A percentile compares a stretch with the other conserved stretches of the same genome.
Conservation (phyloP, 2,797 vertebrate species). For the Enteromius radiatus region DNA sequence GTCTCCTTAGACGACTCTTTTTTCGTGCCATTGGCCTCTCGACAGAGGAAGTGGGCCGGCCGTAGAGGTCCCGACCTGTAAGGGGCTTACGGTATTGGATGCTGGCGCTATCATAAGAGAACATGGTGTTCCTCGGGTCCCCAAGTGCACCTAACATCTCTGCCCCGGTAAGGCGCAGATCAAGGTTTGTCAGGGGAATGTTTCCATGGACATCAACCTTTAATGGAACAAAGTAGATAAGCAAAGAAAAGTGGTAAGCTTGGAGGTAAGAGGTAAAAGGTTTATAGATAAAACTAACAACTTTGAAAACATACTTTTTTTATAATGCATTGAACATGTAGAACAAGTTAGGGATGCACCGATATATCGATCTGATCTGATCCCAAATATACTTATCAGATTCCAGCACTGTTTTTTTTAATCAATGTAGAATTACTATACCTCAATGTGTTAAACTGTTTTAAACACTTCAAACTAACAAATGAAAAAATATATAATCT, state of each 20-base stretch:
- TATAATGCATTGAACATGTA: too few relatives aligned
- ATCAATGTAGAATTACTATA: too few relatives aligned
- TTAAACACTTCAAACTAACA: too few relatives aligned
- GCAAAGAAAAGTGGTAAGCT: neutral
- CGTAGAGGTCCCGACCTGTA: conserved; percentile 84
- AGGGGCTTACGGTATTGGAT: conserved; percentile 89
- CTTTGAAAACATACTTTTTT: too few relatives aligned
- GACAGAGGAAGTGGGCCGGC: conserved; percentile 72
- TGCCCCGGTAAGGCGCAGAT: conserved; percentile 78
- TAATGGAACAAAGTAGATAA: neutral
- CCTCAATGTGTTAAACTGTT: too few relatives aligned
- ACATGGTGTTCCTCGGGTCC: conserved; percentile 82
- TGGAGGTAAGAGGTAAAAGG: neutral
- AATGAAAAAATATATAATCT: too few relatives aligned
- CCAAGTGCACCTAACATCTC: conserved; percentile 78
- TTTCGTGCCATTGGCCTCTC: conserved; percentile 83
- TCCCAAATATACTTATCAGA: too few relatives aligned
- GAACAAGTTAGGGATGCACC: too few relatives aligned
- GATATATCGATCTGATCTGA: too few relatives aligned
- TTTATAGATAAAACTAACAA: neutral
- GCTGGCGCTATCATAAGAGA: conserved; percentile 86
- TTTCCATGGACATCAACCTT: conserved; percentile 90
- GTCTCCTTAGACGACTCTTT: conserved; percentile 85
- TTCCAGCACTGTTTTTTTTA: too few relatives aligned
- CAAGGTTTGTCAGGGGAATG: conserved; percentile 87